Base-by-base conservation (phyloP, 1,140 invertebrate species). In the Nixonia krombeini region DNA sequence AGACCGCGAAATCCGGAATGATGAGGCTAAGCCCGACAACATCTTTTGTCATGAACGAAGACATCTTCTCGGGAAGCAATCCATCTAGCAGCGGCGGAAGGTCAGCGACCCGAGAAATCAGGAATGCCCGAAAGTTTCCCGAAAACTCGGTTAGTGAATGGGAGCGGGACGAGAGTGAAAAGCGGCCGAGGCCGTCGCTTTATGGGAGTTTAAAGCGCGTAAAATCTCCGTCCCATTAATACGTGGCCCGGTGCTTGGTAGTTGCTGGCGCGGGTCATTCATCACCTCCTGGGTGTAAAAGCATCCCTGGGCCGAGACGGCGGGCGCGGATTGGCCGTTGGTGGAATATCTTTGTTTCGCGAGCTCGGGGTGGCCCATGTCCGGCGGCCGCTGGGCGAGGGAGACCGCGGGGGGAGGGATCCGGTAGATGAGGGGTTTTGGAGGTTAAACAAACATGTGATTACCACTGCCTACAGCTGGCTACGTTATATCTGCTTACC, bases 371-470 rank as follows among this genome's bases (percentile, higher is more conserved):
- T 82, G 81, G 80, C 75, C 81, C 74, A 66, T 72, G 73, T 62
- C 72, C 58, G 63, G 41, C 52, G 70, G 78, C 41, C 70, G n/a
- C n/a, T n/a, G 63, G 70, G 62, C 61, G 61, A 73, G 79, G 79
- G 78, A 77, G 73, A 72, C 69, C 67, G 65, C 72, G 72, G 73
- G 47, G 53, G 57, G 62, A 38, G 52, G 56, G 63, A 66, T 72
- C 67, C 63, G 52, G 70, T 73, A 79, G 80, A 84, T 85, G 82
- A 84, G 80, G 77, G 83, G 82, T 83, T 84, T 82, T 73, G 79
- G 76, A 84, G 82, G 82, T 85, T 85, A 85, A 84, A 85, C 83
- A 85, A 85, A 84, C 83, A 85, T 85, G 76, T 83, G 83, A 85
- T 85, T 85, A 85, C 82, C 78, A 76, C 75, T 81, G 79, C 80